phyloP scores from a whole-genome alignment of 2,888 invertebrate genomes.

The Aspidiotus destructor region DNA sequence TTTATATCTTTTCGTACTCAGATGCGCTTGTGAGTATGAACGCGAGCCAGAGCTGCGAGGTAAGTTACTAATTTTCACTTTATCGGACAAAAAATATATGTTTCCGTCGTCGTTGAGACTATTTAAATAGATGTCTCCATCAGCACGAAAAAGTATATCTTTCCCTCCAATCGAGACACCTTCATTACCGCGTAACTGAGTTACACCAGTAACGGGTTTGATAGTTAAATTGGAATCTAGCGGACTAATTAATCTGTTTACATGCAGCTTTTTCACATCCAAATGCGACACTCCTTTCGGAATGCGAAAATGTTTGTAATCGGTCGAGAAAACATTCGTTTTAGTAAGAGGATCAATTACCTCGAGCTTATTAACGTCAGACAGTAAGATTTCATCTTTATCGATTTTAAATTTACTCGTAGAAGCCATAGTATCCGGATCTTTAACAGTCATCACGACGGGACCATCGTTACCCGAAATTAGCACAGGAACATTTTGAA shows the following conservation, averaged over 20 bases:
- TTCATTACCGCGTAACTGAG: constrained; percentile 15
- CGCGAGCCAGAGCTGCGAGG: neutral
- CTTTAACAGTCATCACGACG: constrained; percentile 43
- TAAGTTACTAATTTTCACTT: constrained; percentile 53
- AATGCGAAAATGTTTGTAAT: constrained; percentile 59
- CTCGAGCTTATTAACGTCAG: constrained; percentile 56
- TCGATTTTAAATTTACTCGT: constrained; percentile 3
- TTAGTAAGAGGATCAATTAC: constrained; percentile 55
- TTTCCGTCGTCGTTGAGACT: constrained; percentile 64
- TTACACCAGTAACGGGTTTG: constrained; percentile 52
- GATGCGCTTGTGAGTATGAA: constrained; percentile 39
- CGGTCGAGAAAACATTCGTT: constrained; percentile 60
- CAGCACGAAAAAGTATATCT: constrained; percentile 65
- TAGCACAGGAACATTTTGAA: constrained; percentile 44
- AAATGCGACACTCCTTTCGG: constrained; percentile 50
- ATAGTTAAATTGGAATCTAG: constrained; percentile 57
- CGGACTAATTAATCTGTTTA: constrained; percentile 63
- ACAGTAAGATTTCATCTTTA: constrained; percentile 4
- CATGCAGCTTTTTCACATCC: constrained; percentile 49
- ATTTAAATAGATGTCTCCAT: constrained; percentile 66
- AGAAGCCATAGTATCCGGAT: constrained; percentile 45
- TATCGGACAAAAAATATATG: constrained; percentile 55
- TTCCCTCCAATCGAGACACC: constrained; percentile 59
- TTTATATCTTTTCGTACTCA: constrained; percentile 57
- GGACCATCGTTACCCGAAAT: constrained; percentile 42